Evolutionary conservation across 1,140 invertebrate genomes (phyloP).

Genomic region (Neodiprion pinetum): DNA sequence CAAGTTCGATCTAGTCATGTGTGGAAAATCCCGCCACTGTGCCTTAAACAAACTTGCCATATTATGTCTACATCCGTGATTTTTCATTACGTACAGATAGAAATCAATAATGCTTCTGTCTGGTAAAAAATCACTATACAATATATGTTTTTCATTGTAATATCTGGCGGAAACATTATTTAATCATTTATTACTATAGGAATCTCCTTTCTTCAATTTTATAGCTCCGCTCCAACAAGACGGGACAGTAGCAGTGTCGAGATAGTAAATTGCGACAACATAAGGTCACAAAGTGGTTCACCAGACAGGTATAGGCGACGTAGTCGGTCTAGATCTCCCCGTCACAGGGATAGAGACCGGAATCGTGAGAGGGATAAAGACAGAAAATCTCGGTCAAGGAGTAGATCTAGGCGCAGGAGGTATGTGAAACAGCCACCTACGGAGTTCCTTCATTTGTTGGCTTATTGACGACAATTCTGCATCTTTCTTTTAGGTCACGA

Average conservation of each 20-base stretch:
- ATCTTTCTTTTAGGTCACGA: constrained; percentile 54
- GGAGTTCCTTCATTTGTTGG: neutral
- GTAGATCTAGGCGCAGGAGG: constrained; percentile 56
- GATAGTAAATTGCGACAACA: constrained; percentile 58
- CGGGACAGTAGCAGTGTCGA: constrained; percentile 59
- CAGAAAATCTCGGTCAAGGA: constrained; percentile 69
- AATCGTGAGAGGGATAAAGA: constrained; percentile 68
- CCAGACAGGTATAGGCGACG: constrained; percentile 59
- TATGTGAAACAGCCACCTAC: constrained; percentile 22
- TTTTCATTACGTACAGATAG: no score
- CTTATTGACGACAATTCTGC: no score
- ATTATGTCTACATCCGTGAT: neutral
- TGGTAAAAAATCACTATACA: no score
- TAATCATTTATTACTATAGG: no score
- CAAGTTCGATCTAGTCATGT: neutral
- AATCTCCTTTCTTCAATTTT: neutral
- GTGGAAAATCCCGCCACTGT: neutral
- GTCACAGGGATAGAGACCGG: constrained; percentile 66
- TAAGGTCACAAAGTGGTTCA: constrained; percentile 56
- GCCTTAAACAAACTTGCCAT: neutral
- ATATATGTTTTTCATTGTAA: neutral
- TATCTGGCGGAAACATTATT: neutral
- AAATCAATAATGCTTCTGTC: no score
- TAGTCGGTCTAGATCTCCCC: constrained; percentile 61
- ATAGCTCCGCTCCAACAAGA: constrained; percentile 33